Evolutionary conservation across 2,888 invertebrate species (phyloP), one percentile per base, ranked within the genome.

Genomic region (Lasioglossum pauxillum): DNA sequence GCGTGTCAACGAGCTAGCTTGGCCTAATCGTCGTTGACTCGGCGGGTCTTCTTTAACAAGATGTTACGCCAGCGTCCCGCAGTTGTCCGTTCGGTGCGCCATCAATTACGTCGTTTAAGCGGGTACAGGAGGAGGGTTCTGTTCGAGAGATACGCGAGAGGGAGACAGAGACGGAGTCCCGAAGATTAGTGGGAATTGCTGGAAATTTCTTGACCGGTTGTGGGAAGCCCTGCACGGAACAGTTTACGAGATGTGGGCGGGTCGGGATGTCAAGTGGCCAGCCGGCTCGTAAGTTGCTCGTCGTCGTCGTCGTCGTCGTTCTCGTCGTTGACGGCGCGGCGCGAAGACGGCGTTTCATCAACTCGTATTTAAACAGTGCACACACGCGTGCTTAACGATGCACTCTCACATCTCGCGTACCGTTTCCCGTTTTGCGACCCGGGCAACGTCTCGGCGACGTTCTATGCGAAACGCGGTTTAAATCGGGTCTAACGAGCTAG

Each of bases 241-340:
- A 73, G 84, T 84, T 85, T 90, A 88, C 83, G 88, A 88, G 92
- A 92, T 92, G 93, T 93, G 92, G 93, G 93, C 89, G 91, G 94
- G 93, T 93, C 92, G 89, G 44, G 83, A 88, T 91, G 93, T 93
- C 93, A 94, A 93, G 91, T 93, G 93, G 92, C 84, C 88, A 89
- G 92, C 88, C 92, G 90, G 53, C 53, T 53, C 90, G 90, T 86
- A 86, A 80, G 88, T 89, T 88, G 85, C 84, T 87, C 81, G 73
- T 80, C 67, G 67, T 16, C 60, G 64, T 14, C 14, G 19, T 31
- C 82, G 72, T 73, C 76, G 64, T 31, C 64, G 64, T 71, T 69
- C 14, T 64, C 64, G 64, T 64, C 64, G 64, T 64, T 75, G 67
- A 5, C 67, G 64, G 4, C 31, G 64, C 27, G 69, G 78, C 86